phyloP scores from a whole-genome alignment of 1,140 invertebrate species.

The honey bee (Apis mellifera) region DNA sequence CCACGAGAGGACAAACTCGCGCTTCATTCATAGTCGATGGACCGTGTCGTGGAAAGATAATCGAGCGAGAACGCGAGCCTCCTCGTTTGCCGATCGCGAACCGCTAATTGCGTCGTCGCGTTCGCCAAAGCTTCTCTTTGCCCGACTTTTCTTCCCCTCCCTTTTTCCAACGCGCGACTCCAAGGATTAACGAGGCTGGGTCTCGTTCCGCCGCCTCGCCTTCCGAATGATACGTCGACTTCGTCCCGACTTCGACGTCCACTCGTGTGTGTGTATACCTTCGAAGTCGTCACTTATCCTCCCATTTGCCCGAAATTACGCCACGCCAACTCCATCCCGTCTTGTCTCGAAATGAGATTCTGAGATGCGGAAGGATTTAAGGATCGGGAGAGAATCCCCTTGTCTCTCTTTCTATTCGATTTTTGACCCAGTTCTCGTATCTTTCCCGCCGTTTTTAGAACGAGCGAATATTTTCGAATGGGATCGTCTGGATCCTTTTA shows the following conservation, averaged over 20 bases:
- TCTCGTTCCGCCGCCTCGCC: constrained; percentile 30
- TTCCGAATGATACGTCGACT: constrained; percentile 58
- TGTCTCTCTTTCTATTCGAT: neutral
- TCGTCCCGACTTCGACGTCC: constrained; percentile 14
- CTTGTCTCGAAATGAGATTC: neutral
- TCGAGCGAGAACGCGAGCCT: constrained; percentile 22
- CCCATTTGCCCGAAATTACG: constrained; percentile 50
- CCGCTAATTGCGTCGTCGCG: constrained; percentile 37
- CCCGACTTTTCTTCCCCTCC: neutral
- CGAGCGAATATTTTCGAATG: no score
- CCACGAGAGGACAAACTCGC: constrained; percentile 20
- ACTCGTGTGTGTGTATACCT: constrained; percentile 2
- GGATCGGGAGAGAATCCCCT: neutral
- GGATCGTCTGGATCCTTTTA: no score
- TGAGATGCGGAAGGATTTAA: neutral
- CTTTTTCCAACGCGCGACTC: constrained; percentile 27
- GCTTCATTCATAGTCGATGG: constrained; percentile 41
- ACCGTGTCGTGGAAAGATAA: constrained; percentile 43
- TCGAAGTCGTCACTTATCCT: constrained; percentile 50
- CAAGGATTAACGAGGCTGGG: constrained; percentile 57
- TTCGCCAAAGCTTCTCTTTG: neutral
- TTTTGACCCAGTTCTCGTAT: neutral
- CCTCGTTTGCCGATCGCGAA: constrained; percentile 54
- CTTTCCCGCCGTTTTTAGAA: neutral
- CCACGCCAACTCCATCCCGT: neutral